A percentile compares a stretch with the other conserved stretches of the same genome.
Conservation (phyloP, 2,888 invertebrate species). For the Strigamia maritima region DNA sequence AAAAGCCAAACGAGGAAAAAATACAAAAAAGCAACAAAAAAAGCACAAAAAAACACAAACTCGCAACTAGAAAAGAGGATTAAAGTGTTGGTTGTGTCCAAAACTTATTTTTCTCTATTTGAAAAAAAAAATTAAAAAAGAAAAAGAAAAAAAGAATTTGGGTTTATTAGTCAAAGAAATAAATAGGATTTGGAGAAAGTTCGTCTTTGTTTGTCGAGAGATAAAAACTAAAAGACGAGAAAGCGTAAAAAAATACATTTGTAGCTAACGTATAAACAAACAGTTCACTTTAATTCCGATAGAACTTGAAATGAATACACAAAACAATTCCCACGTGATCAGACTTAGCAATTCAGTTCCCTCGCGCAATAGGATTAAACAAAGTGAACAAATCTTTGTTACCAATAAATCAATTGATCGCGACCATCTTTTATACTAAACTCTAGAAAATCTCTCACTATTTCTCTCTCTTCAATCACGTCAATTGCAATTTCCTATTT, state of each 20-base stretch:
- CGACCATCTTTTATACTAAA: no score
- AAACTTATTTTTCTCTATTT: not conserved
- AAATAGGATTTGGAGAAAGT: conserved; percentile 18
- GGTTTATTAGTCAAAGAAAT: conserved; percentile 8
- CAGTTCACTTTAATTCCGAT: not conserved
- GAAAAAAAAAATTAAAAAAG: not conserved
- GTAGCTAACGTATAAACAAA: not conserved
- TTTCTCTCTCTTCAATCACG: not conserved
- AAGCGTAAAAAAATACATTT: not conserved
- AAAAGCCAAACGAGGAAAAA: not conserved
- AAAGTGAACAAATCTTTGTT: not conserved
- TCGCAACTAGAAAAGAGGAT: not conserved
- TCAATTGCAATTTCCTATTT: not conserved
- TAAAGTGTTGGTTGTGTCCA: not conserved
- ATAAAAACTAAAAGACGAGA: not conserved
- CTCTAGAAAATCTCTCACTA: not conserved
- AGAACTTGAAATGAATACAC: conserved; percentile 1
- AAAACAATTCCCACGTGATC: not conserved
- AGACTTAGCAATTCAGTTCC: not conserved
- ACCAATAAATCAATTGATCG: no score
- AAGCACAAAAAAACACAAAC: not conserved
- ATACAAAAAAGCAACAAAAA: not conserved
- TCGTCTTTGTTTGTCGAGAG: not conserved
- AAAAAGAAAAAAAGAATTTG: not conserved
- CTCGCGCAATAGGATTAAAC: not conserved